A percentile compares a stretch with the other conserved stretches of the same genome.
Conservation (phyloP, 2,888 invertebrate genomes). For the Leptinotarsa peninsularis region DNA sequence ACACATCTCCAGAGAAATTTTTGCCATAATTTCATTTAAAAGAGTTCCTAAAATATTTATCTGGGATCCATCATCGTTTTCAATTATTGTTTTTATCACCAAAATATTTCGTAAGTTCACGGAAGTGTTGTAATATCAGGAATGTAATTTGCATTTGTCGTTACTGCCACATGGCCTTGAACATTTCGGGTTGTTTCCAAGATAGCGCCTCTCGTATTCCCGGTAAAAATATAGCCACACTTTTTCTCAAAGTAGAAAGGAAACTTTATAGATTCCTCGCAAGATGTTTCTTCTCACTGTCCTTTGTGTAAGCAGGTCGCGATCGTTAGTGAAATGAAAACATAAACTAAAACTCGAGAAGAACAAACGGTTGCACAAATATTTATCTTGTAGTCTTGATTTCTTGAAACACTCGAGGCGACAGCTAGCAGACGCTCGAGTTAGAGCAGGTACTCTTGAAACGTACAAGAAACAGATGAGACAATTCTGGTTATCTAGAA, state of each 20-base stretch:
- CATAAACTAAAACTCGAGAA: neutral
- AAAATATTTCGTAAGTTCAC: no score
- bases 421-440: conserved; percentile 1
- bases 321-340: conserved; percentile 1
- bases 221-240: neutral
- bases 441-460: conserved; percentile 11
- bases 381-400: conserved; percentile 8
- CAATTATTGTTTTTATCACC: no score
- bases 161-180: neutral
- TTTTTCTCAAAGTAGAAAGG: neutral
- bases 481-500: neutral
- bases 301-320: neutral
- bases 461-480: conserved; percentile 17
- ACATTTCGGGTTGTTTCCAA: neutral
- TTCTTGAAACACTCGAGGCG: conserved; percentile 9
- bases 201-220: neutral
- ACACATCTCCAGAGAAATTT: no score
- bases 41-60: no score
- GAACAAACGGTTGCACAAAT: conserved; percentile 1
- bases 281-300: neutral
- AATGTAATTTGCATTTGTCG: neutral
- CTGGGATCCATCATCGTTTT: no score
- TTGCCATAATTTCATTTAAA: no score
- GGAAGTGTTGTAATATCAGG: neutral
- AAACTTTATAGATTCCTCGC: neutral